These are phyloP conservation scores for Conistra vaccinii DNA, from an alignment of 2,888 invertebrate species.

Conservation along the genomic window DNA sequence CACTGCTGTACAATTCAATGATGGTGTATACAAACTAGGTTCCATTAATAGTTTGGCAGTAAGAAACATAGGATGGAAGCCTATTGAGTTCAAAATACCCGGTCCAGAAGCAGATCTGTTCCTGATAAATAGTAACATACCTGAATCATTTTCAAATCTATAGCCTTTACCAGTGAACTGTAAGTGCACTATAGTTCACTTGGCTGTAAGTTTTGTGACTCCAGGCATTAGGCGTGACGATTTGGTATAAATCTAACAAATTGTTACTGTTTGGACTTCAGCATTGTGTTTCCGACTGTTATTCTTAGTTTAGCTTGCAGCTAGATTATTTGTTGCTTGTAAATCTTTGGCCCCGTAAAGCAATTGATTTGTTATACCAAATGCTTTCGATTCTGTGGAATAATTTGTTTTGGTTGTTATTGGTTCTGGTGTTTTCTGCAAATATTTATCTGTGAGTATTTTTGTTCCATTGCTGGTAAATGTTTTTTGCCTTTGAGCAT, in stretches of 20 bases:
- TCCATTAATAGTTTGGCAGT: neutral
- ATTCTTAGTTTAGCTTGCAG: slow-evolving; percentile 27
- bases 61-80: neutral
- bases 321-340: slow-evolving; percentile 34
- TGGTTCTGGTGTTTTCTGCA: neutral
- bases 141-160: slow-evolving; percentile 1
- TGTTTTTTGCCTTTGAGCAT: neutral
- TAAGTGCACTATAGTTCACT: slow-evolving; percentile 2
- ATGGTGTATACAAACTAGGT: neutral
- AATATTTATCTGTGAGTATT: neutral
- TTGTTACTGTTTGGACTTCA: slow-evolving; percentile 34
- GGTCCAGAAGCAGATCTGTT: neutral
- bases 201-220: slow-evolving; percentile 3
- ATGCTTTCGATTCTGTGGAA: slow-evolving; percentile 8
- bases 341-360: slow-evolving; percentile 14
- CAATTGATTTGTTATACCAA: slow-evolving; percentile 36
- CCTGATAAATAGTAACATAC: neutral
- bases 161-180: neutral
- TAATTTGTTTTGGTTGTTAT: slow-evolving; percentile 3
- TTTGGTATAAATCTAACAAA: slow-evolving; percentile 46
- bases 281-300: slow-evolving; percentile 34
- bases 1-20: neutral
- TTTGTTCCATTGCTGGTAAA: neutral
- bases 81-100: neutral
- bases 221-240: slow-evolving; percentile 40